Base-by-base conservation (phyloP, 2,113 vertebrate species). In the Cromileptes altivelis region DNA sequence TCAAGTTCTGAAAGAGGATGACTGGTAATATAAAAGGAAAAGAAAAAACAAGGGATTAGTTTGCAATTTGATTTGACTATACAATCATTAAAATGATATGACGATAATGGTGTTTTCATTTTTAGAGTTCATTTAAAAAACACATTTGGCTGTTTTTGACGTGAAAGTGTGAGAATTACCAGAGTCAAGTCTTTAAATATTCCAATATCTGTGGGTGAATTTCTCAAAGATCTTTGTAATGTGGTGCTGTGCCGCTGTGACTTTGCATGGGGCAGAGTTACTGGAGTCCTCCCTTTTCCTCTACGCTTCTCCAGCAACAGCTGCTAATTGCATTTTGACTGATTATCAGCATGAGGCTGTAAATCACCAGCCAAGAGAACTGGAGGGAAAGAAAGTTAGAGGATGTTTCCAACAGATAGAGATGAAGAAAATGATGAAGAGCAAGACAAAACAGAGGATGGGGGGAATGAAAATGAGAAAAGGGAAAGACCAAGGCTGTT, bases 251-350 rank as follows among this genome's bases (percentile, higher is more conserved):
- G 55, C 47, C 75, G 82, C 67, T 68, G 73, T 93, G 90, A 90
- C 88, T 92, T 86, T 83, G 88, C 56, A 58, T 73, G 18, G 25
- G 53, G 69, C 69, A 69, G 73, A 80, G 57, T 85, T 83, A 70
- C 68, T 67, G 69, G 27, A 87, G 88, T 80, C 50, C 82, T 80
- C 74, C 21, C 30, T 52, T 78, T 85, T 62, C 56, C 75, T 84
- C 72, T 37, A 27, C 3, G 57, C 70, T 78, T 69, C 71, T 87
- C 45, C 77, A 81, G 73, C 80, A 89, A 81, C 81, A 85, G 87
- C 82, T 89, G 85, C 78, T 93, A 92, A 93, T 93, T 93, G 87
- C 89, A 90, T 92, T 93, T 92, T 93, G 91, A 94, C 82, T 88
- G 88, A 93, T 93, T 88, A 92, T 89, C 78, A 79, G 69, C 73